Conservation (phyloP, 2,113 vertebrate genomes). For the Lates calcarifer region DNA sequence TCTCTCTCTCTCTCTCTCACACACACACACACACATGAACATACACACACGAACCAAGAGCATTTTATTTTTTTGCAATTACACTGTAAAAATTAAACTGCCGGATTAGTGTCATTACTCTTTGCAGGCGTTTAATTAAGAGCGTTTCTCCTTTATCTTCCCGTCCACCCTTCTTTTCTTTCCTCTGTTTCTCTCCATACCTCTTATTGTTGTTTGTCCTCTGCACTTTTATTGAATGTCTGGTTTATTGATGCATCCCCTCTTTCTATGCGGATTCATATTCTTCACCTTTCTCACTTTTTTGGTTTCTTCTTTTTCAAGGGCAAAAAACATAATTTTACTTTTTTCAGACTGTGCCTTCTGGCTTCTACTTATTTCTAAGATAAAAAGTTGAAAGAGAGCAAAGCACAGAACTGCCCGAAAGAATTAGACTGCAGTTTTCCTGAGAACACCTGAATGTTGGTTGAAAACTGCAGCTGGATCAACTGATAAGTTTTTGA, state of each 20-base stretch:
- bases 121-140: conserved; percentile 46
- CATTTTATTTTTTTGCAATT: conserved; percentile 20
- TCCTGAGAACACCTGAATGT: no score
- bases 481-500: no score
- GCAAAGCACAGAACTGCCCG: neutral
- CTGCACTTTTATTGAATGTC: conserved; percentile 34
- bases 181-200: neutral
- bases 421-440: no score
- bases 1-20: neutral
- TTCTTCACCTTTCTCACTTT: neutral
- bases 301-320: conserved; percentile 10
- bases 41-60: neutral
- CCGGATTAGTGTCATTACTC: conserved; percentile 24
- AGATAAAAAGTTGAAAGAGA: neutral
- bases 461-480: no score
- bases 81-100: conserved; percentile 23
- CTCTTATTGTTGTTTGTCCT: conserved; percentile 48
- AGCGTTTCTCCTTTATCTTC: conserved; percentile 31
- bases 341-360: neutral
- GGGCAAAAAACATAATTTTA: neutral
- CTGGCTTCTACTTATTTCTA: neutral
- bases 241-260: conserved; percentile 46
- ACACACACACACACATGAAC: neutral
- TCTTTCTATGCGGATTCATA: neutral
- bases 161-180: neutral